These are phyloP conservation scores for Caenorhabditis virilis DNA, from an alignment of 2,888 invertebrate genomes.

Conservation along the genomic window DNA sequence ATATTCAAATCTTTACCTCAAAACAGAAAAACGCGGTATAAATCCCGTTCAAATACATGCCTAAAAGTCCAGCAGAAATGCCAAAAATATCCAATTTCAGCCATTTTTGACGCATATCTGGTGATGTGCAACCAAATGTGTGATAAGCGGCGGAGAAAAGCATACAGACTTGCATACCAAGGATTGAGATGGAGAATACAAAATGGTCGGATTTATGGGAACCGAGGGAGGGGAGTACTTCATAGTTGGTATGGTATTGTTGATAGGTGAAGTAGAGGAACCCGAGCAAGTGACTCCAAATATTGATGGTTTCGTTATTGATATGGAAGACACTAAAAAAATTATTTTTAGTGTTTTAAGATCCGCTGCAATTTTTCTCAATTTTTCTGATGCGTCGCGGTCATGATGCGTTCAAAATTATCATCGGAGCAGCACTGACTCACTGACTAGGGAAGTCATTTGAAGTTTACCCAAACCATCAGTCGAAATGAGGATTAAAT, in stretches of 20 bases:
- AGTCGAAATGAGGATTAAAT: too few species aligned
- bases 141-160: slow-evolving; percentile 88
- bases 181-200: slow-evolving; percentile 81
- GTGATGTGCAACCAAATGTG: slow-evolving; percentile 89
- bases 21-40: slow-evolving; percentile 97
- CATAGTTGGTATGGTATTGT: slow-evolving; percentile 80
- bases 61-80: slow-evolving; percentile 87
- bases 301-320: slow-evolving; percentile 96
- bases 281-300: slow-evolving; percentile 86
- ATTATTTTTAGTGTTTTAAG: neutral
- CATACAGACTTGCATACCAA: slow-evolving; percentile 93
- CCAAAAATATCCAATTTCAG: slow-evolving; percentile 89
- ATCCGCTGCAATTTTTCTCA: neutral
- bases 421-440: too few species aligned
- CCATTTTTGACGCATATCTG: slow-evolving; percentile 83
- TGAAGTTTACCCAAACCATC: too few species aligned
- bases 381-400: too few species aligned
- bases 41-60: slow-evolving; percentile 91
- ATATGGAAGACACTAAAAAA: slow-evolving; percentile 83
- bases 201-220: slow-evolving; percentile 83
- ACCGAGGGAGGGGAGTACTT: slow-evolving; percentile 75
- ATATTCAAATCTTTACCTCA: slow-evolving; percentile 60
- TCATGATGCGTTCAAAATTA: too few species aligned
- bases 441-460: too few species aligned
- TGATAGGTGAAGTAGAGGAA: slow-evolving; percentile 79